Conservation (phyloP, 2,113 vertebrate species). For the Rhipidura dahli region DNA sequence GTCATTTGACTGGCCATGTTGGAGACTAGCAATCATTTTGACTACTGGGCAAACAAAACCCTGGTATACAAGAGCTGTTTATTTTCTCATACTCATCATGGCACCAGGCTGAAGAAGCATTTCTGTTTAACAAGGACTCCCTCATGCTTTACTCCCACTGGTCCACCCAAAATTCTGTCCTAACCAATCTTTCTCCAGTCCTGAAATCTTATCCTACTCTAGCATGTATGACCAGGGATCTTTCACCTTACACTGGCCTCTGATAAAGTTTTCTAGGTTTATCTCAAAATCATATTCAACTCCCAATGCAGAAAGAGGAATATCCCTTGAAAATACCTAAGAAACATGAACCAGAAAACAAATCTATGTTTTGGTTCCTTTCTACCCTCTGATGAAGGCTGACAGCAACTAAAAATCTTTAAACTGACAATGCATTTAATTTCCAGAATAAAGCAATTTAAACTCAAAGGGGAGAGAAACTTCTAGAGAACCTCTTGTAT, state of each 20-base stretch:
- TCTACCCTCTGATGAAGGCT: background rate
- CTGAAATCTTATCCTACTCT: background rate
- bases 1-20: background rate
- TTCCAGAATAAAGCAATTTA: background rate
- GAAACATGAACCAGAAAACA: background rate
- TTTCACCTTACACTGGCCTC: background rate
- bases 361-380: background rate
- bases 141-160: background rate
- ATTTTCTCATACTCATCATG: accelerated
- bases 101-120: background rate
- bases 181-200: background rate
- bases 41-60: background rate
- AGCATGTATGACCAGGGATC: background rate
- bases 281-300: background rate
- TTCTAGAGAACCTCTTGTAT: background rate
- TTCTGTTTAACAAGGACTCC: background rate
- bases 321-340: background rate
- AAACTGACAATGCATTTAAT: background rate
- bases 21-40: background rate
- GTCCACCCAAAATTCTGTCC: background rate
- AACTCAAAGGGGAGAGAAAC: background rate
- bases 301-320: background rate
- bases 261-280: background rate
- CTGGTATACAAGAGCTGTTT: background rate
- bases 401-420: background rate